These are phyloP conservation scores for Carapus acus DNA, from an alignment of 2,797 vertebrate genomes.

Conservation along the genomic window DNA sequence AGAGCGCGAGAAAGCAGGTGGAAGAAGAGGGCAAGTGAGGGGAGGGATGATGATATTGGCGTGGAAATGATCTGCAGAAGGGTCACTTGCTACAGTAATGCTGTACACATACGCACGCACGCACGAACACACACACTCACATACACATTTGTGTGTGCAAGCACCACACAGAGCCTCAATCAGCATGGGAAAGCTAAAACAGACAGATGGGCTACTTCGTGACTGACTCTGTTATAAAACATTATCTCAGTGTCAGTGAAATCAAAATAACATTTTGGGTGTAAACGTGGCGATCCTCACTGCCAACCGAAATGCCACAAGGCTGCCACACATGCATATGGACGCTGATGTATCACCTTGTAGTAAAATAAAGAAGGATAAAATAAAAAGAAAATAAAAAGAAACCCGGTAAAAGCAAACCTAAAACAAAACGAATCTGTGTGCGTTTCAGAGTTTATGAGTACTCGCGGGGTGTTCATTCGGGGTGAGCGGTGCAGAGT, in stretches of 20 bases:
- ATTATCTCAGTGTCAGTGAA: conserved; percentile 70
- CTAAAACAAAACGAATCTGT: no score
- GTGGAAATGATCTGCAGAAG: conserved; percentile 56
- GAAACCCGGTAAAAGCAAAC: no score
- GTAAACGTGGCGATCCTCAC: conserved; percentile 48
- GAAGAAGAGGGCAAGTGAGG: conserved; percentile 45
- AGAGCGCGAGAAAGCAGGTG: conserved; percentile 39
- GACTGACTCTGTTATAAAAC: conserved; percentile 70
- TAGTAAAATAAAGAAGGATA: conserved; percentile 1
- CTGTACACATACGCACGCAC: conserved; percentile 23
- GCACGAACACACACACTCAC: conserved; percentile 17
- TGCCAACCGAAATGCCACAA: conserved; percentile 54
- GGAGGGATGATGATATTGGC: conserved; percentile 57
- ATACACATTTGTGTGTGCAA: no score
- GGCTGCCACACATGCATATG: conserved; percentile 49
- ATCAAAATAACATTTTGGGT: conserved; percentile 68
- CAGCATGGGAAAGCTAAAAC: conserved; percentile 52
- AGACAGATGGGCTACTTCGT: conserved; percentile 71
- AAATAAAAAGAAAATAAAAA: no score
- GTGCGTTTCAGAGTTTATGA: no score
- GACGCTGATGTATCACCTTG: conserved; percentile 31
- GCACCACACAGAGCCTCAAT: conserved; percentile 33
- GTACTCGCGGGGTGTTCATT: no score
- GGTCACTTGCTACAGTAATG: conserved; percentile 60
- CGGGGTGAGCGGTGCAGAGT: conserved; percentile 34